Conservation (phyloP, 2,797 vertebrate species). For the Leucoraja ocellata region DNA sequence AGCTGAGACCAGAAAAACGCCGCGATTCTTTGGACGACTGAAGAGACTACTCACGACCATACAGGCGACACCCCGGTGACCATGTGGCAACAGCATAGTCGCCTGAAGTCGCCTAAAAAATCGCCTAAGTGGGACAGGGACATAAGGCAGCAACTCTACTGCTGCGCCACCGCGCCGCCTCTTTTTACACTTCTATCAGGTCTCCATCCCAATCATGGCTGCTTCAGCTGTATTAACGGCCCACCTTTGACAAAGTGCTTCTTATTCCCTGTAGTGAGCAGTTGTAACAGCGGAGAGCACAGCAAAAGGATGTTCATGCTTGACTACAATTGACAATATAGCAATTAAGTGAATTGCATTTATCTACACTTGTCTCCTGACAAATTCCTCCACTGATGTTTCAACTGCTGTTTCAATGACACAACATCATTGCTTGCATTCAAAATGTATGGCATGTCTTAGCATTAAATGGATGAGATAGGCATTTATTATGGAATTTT, state of each 20-base stretch:
- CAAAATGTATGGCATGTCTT: background rate
- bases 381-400: constrained; percentile 24
- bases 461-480: constrained; percentile 5
- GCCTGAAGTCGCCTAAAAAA: too few relatives aligned
- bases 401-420: constrained; percentile 28
- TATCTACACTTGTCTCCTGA: constrained; percentile 26
- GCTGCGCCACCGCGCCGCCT: too few relatives aligned
- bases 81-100: too few relatives aligned
- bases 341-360: constrained; percentile 22
- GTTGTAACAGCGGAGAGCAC: constrained; percentile 12
- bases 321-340: constrained; percentile 33
- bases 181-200: too few relatives aligned
- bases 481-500: background rate
- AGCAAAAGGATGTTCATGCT: constrained; percentile 29
- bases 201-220: background rate
- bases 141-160: too few relatives aligned
- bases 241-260: constrained; percentile 1
- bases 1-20: too few relatives aligned
- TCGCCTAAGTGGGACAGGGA: too few relatives aligned
- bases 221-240: background rate
- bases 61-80: too few relatives aligned
- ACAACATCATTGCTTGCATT: constrained; percentile 19
- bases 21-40: too few relatives aligned
- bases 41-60: too few relatives aligned
- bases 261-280: constrained; percentile 10